A percentile compares a stretch with the other conserved stretches of the same genome.
These are phyloP conservation scores for Spondyliosoma cantharus DNA, from an alignment of 2,797 vertebrate species.

Conservation along the genomic window DNA sequence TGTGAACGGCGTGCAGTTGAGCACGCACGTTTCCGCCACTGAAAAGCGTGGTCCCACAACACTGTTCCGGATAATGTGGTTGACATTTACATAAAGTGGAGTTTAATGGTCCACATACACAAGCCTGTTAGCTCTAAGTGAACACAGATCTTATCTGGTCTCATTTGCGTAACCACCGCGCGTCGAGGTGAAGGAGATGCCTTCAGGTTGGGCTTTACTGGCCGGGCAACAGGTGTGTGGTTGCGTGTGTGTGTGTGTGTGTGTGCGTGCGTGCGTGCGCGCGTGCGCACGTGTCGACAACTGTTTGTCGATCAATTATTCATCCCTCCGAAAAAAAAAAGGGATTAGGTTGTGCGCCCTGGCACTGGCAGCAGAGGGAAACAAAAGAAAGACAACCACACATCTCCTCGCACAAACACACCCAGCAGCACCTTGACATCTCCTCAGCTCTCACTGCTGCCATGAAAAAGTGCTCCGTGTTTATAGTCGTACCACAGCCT, in stretches of 20 bases:
- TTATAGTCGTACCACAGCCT: conserved; percentile 58
- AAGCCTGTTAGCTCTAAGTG: conserved; percentile 16
- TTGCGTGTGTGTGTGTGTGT: conserved; percentile 19
- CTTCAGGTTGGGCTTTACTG: background rate
- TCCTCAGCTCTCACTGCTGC: conserved; percentile 17
- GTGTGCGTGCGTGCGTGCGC: conserved; percentile 16
- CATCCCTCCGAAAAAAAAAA: conserved; percentile 56
- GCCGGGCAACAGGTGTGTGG: conserved; percentile 67
- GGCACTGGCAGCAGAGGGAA: conserved; percentile 6
- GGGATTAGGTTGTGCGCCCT: conserved; percentile 44
- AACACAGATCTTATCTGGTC: conserved; percentile 19
- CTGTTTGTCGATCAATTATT: conserved; percentile 64
- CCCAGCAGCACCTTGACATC: conserved; percentile 47
- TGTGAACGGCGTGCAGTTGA: background rate
- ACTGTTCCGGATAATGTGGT: background rate
- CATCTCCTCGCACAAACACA: conserved; percentile 30
- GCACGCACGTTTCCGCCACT: background rate
- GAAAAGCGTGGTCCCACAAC: background rate
- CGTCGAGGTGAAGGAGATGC: background rate
- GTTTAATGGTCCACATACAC: conserved; percentile 30
- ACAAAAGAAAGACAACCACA: conserved; percentile 37
- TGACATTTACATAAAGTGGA: background rate
- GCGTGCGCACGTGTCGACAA: background rate
- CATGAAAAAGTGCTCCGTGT: conserved; percentile 20
- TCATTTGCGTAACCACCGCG: conserved; percentile 65